Conservation (phyloP, 2,797 vertebrate species). For the Spinus pinus region DNA sequence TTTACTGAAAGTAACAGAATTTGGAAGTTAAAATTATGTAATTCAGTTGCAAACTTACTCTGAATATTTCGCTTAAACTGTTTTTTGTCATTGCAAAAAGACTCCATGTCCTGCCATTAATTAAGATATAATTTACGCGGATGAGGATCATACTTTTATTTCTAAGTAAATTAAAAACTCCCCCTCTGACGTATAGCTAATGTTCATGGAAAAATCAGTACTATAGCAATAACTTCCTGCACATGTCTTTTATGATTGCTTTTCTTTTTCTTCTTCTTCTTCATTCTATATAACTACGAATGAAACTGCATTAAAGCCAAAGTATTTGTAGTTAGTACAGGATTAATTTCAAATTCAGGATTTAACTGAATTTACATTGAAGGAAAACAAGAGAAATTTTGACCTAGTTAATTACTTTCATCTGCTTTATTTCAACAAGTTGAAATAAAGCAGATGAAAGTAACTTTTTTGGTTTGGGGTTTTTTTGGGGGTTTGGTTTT, state of each 20-base stretch:
- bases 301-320: not conserved
- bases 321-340: not conserved
- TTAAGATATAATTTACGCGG: not conserved
- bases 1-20: conserved; percentile 12
- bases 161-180: not conserved
- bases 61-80: not conserved
- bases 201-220: conserved; percentile 6
- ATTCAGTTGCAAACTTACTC: not conserved
- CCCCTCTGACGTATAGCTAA: not conserved
- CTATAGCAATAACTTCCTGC: not conserved
- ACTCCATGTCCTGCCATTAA: not conserved
- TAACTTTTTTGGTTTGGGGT: not conserved
- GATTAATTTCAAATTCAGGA: not conserved
- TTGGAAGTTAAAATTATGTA: conserved; percentile 30
- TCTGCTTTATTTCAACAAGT: not conserved
- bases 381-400: not conserved
- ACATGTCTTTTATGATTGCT: not conserved
- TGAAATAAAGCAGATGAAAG: not conserved
- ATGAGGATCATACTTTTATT: not conserved
- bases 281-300: not conserved
- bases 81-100: not conserved
- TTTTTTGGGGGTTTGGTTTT: not conserved
- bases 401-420: not conserved
- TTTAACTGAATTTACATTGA: not conserved
- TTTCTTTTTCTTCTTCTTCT: conserved; percentile 5